A percentile compares a stretch with the other conserved stretches of the same genome.
Conservation (phyloP, 2,888 invertebrate species). For the Lydus trimaculatus region DNA sequence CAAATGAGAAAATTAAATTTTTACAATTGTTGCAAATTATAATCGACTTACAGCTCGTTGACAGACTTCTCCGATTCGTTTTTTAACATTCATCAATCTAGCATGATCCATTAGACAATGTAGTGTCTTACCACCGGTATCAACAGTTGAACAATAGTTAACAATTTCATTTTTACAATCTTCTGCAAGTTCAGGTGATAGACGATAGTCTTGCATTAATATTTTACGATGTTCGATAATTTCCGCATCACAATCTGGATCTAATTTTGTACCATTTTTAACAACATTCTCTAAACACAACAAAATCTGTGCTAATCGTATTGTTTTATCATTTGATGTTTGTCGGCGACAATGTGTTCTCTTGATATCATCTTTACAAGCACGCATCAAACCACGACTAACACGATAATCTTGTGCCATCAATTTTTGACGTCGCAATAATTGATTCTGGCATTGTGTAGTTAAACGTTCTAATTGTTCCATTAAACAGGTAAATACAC, state of each 20-base stretch:
- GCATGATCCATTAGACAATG: constrained; percentile 95
- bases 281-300: constrained; percentile 87
- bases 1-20: neutral
- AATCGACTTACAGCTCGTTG: constrained; percentile 70
- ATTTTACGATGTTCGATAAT: constrained; percentile 90
- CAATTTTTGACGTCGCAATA: constrained; percentile 84
- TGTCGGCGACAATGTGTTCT: constrained; percentile 84
- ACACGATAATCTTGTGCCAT: constrained; percentile 91
- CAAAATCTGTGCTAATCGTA: constrained; percentile 87
- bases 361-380: constrained; percentile 90
- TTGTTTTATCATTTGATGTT: constrained; percentile 82
- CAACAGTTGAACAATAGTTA: constrained; percentile 74
- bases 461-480: constrained; percentile 74
- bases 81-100: constrained; percentile 69
- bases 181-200: constrained; percentile 92
- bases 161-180: constrained; percentile 87
- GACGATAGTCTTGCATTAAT: constrained; percentile 90
- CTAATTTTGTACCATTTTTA: constrained; percentile 75
- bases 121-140: constrained; percentile 87
- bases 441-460: constrained; percentile 79
- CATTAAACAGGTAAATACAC: constrained; percentile 89
- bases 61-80: constrained; percentile 74
- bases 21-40: neutral
- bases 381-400: constrained; percentile 85
- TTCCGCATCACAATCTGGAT: constrained; percentile 83